A percentile compares a stretch with the other conserved stretches of the same genome.
These are phyloP conservation scores for Macaria notata DNA, from an alignment of 2,888 invertebrate species.

Conservation along the genomic window DNA sequence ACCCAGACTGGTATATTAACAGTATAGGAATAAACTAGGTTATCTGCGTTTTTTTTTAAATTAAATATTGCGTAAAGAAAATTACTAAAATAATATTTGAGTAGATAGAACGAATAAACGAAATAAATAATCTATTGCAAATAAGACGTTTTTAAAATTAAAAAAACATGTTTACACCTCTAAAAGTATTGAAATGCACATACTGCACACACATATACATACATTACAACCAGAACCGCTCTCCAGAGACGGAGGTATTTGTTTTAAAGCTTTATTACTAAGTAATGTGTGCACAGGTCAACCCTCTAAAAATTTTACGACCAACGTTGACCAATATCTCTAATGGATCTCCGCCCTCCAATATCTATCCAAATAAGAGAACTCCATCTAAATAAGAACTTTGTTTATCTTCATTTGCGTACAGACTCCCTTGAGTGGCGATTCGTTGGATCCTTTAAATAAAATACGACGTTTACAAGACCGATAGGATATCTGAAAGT, in stretches of 20 bases:
- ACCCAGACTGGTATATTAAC: no score
- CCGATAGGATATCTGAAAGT: constrained; percentile 23
- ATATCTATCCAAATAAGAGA: constrained; percentile 25
- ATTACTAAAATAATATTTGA: no score
- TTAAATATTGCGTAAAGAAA: no score
- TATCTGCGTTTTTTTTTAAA: no score
- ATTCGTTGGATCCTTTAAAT: constrained; percentile 21
- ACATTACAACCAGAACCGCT: constrained; percentile 24
- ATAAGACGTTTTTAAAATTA: no score
- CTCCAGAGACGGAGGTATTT: constrained; percentile 68
- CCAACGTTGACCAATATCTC: constrained; percentile 72
- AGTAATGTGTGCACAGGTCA: constrained; percentile 82
- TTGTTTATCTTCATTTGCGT: constrained; percentile 28
- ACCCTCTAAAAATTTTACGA: constrained; percentile 72
- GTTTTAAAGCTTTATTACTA: constrained; percentile 82
- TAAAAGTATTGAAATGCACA: background rate
- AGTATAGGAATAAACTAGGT: no score
- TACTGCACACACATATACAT: constrained; percentile 3
- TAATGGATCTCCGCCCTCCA: constrained; percentile 54
- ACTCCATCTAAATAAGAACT: constrained; percentile 28
- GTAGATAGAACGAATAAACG: no score
- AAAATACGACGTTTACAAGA: constrained; percentile 24
- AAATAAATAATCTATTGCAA: no score
- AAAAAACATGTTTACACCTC: no score
- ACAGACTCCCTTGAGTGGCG: constrained; percentile 24